Base-by-base conservation (phyloP, 2,113 vertebrate species). In the Lates calcarifer region DNA sequence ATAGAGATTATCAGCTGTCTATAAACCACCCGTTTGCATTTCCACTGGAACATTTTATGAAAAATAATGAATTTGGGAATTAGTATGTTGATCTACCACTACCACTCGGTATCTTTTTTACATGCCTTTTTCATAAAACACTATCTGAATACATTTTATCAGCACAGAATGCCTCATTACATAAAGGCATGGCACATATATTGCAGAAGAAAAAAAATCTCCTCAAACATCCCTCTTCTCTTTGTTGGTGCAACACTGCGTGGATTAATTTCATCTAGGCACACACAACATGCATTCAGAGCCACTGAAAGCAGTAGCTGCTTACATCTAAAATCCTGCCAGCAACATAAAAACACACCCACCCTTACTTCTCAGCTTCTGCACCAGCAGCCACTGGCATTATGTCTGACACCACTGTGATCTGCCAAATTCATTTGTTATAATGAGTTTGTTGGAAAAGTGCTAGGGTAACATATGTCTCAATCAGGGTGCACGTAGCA, bases 301-400 rank as follows among this genome's bases (percentile, higher is more conserved):
- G 77, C 35, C 51, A 62, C 79, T 84, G 78, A 82, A 85, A 86
- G 74, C 79, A 83, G 73, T 78, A 74, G 84, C 82, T 81, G 80
- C 77, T 87, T 88, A 88, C 80, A 91, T 86, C 68, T 77, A 62
- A 88, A 90, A 91, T 90, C 85, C 82, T 87, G 79, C 87, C 80
- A 91, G 84, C 58, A 58, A 91, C 75, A 88, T 87, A 85, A 91
- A 91, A 88, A 85, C 77, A 84, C 83, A 83, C 87, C 84, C 82
- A 91, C 86, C 85, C 61, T 77, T 31, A 86, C 75, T 89, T 82
- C 77, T 41, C 81, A 84, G 68, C 87, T 73, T 29, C 79, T 83
- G 74, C 82, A 86, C 80, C 75, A 76, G 85, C 71, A 75, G 77
- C 70, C 77, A 71, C 58, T 60, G 81, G 86, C 84, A 80, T 88